These are phyloP conservation scores for Brachycybe producta DNA, from an alignment of 2,888 invertebrate species.

Conservation along the genomic window DNA sequence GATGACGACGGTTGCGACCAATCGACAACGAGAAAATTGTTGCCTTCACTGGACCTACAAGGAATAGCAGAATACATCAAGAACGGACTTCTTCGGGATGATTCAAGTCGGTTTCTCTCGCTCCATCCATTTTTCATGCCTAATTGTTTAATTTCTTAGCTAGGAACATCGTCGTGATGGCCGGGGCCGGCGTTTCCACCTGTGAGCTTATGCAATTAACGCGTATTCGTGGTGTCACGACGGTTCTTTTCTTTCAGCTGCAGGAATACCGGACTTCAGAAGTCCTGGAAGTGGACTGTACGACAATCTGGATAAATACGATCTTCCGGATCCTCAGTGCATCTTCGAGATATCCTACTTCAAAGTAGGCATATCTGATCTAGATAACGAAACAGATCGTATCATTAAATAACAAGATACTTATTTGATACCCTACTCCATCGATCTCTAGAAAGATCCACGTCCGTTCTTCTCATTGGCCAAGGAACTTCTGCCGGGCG, in stretches of 20 bases:
- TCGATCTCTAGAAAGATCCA: slow-evolving; percentile 53
- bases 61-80: slow-evolving; percentile 68
- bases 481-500: slow-evolving; percentile 75
- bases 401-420: slow-evolving; percentile 7
- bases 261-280: slow-evolving; percentile 92
- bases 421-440: slow-evolving; percentile 3
- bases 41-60: slow-evolving; percentile 57
- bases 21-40: no score
- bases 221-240: background rate
- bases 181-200: slow-evolving; percentile 94
- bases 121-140: background rate
- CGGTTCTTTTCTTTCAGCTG: slow-evolving; percentile 46
- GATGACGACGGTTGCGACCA: no score
- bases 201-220: slow-evolving; percentile 63
- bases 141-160: slow-evolving; percentile 20
- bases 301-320: slow-evolving; percentile 77
- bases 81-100: slow-evolving; percentile 46
- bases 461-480: slow-evolving; percentile 84
- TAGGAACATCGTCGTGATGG: slow-evolving; percentile 78
- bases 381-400: background rate
- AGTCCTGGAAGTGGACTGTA: slow-evolving; percentile 86
- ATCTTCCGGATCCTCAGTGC: slow-evolving; percentile 78
- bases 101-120: no score
- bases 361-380: slow-evolving; percentile 23
- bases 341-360: slow-evolving; percentile 88